These are phyloP conservation scores for Geococcyx californianus DNA, from an alignment of 2,113 vertebrate species.

Conservation along the genomic window DNA sequence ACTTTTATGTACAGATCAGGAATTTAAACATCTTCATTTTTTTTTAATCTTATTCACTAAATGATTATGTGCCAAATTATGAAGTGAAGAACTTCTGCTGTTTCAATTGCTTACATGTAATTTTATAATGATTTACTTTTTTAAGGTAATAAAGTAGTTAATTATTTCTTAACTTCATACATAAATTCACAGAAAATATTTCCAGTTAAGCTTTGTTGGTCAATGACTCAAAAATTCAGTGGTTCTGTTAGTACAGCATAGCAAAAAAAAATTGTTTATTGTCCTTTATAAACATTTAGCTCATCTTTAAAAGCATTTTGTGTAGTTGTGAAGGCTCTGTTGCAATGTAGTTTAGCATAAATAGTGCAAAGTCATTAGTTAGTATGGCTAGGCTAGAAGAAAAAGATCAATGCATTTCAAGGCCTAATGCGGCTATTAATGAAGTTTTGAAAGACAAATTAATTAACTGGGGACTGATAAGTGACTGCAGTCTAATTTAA, in stretches of 20 bases:
- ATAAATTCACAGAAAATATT: background rate
- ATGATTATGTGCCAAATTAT: background rate
- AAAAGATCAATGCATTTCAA: background rate
- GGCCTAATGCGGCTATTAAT: background rate
- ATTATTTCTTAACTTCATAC: background rate
- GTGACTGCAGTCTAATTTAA: background rate
- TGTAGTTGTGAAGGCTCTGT: background rate
- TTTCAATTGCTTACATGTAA: background rate
- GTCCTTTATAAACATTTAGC: background rate
- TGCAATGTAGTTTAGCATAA: background rate
- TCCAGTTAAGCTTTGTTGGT: background rate
- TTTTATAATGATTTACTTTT: background rate
- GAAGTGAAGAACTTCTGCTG: background rate
- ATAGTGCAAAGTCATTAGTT: background rate
- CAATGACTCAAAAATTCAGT: background rate
- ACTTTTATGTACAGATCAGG: background rate
- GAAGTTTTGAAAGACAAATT: background rate
- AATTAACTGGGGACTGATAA: background rate
- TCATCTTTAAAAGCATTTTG: background rate
- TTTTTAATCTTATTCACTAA: background rate
- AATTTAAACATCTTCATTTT: background rate
- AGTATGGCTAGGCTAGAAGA: background rate
- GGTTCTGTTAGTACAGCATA: background rate
- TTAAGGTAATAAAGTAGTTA: background rate
- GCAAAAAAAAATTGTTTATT: background rate